phyloP scores from a whole-genome alignment of 1,140 invertebrate species.

The Caenorhabditis briggsae region DNA sequence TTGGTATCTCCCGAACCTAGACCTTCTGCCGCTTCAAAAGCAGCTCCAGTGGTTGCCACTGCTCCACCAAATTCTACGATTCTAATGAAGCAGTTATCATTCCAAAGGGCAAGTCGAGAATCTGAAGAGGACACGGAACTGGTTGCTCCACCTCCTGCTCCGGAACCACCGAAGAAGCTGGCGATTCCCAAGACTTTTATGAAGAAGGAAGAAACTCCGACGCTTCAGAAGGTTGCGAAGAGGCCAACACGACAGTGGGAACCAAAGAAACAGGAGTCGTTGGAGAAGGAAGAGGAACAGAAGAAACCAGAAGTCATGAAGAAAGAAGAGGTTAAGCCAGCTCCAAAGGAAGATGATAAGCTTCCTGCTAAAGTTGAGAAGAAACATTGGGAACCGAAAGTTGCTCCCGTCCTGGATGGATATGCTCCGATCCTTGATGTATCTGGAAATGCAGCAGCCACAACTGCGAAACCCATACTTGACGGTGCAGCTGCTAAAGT shows the following conservation, averaged over 20 bases:
- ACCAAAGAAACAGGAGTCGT: constrained; percentile 15
- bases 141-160: constrained; percentile 19
- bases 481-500: background rate
- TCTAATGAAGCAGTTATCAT: constrained; percentile 32
- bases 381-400: constrained; percentile 35
- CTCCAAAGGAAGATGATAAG: background rate
- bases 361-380: constrained; percentile 8
- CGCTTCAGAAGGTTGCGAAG: constrained; percentile 18
- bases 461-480: background rate
- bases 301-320: background rate
- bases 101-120: constrained; percentile 40
- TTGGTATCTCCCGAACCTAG: constrained; percentile 13
- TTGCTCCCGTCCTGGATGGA: constrained; percentile 20
- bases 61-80: background rate
- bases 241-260: constrained; percentile 20
- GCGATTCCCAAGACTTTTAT: constrained; percentile 20
- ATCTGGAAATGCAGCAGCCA: constrained; percentile 17
- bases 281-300: constrained; percentile 45
- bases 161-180: constrained; percentile 55
- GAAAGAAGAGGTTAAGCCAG: background rate
- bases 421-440: constrained; percentile 38
- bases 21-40: background rate
- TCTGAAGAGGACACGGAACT: constrained; percentile 58
- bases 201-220: background rate
- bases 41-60: constrained; percentile 40